These are phyloP conservation scores for Nipponia nippon DNA, from an alignment of 2,113 vertebrate genomes.

Conservation along the genomic window DNA sequence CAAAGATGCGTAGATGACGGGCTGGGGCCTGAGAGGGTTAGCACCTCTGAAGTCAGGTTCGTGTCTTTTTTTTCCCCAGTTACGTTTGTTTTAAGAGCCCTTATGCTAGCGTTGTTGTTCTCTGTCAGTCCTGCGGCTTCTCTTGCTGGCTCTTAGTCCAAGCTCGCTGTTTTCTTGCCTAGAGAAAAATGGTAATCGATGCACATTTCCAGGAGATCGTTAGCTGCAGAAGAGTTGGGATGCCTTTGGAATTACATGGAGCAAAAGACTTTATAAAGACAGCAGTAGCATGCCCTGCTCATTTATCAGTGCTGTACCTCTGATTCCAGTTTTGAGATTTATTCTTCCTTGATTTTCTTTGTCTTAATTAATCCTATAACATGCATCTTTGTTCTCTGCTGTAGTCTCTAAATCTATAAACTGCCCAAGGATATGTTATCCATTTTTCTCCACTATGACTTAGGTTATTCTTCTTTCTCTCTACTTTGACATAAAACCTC, in stretches of 20 bases:
- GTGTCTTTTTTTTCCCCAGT: neutral
- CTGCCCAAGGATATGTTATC: neutral
- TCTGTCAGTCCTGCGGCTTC: neutral
- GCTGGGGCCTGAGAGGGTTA: neutral
- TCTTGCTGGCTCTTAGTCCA: too few relatives aligned
- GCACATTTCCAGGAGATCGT: neutral
- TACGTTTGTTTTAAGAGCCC: neutral
- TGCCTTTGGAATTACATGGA: neutral
- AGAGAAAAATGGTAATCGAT: neutral
- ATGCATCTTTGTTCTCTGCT: neutral
- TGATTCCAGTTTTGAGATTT: neutral
- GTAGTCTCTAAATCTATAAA: neutral
- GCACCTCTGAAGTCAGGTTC: neutral
- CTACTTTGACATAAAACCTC: neutral
- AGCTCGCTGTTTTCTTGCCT: neutral
- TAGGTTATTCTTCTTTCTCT: neutral
- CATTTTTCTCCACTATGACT: neutral
- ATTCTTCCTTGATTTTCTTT: neutral
- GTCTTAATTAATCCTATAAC: neutral
- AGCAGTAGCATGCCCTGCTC: neutral
- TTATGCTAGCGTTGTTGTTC: neutral
- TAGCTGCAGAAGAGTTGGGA: neutral
- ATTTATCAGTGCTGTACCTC: neutral
- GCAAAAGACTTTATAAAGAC: neutral
- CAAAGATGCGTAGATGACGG: neutral